Evolutionary conservation across 2,797 vertebrate species (phyloP), one percentile per base, ranked within the genome.

Genomic region (Sebastes melanostomus): DNA sequence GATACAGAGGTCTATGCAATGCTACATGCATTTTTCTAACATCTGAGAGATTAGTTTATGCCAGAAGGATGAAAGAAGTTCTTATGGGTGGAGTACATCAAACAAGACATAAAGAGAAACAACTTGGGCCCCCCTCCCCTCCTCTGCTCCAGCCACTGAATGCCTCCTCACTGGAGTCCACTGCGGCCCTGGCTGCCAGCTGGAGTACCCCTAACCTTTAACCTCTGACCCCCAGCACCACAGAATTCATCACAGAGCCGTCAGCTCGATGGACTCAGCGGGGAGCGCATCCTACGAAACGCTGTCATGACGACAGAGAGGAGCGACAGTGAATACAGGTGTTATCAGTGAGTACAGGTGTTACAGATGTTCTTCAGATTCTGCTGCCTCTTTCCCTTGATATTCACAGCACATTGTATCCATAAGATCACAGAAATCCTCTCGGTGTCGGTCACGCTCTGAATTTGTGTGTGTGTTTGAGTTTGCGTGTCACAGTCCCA

Each of bases 171-270:
- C 93, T 90, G 93, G 93, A 91, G 93, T 90, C 94, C 89, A 61
- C 83, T 71, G 80, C 78, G 66, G 91, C 86, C 91, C 94, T 95
- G 92, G 92, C 86, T 95, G 94, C 95, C 96, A 96, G 96, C 95
- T 96, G 95, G 91, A 94, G 84, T 86, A 92, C 87, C 88, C 85
- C 86, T 92, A 89, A 94, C 95, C 95, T 93, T 83, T 94, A 69
- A 94, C 94, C 94, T 89, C 74, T 91, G 92, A 93, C 91, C 89
- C 87, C 75, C 83, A 87, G 87, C 87, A 79, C 84, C 81, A 80
- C 73, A 55, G 82, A 93, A 94, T 88, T 91, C 85, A 89, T 90
- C 90, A 87, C 84, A 80, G 89, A 84, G 72, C 69, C 62, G 38
- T 81, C 88, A 82, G 78, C 82, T 88, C 79, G 84, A 76, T 77